Percentiles rank a stretch among this genome's conserved stretches.
Conservation (phyloP, 2,113 vertebrate genomes). For the Genyomyrus donnyi region DNA sequence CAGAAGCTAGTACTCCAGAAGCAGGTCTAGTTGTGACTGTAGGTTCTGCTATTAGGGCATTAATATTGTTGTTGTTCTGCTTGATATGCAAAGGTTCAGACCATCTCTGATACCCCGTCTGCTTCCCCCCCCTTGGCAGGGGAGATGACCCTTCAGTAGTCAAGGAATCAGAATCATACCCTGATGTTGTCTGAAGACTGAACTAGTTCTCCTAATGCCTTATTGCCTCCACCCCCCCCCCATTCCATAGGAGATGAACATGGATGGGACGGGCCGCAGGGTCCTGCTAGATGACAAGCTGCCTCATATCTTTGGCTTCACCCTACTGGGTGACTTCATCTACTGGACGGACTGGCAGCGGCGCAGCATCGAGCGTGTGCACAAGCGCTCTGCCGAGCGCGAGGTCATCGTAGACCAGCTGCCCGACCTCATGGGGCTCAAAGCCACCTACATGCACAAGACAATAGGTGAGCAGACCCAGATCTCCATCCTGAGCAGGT, state of each 20-base stretch:
- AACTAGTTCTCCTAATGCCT: background rate
- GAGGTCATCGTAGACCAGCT: conserved; percentile 91
- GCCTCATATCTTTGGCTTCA: conserved; percentile 94
- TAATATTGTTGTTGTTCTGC: background rate
- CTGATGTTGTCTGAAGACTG: background rate
- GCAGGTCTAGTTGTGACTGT: background rate
- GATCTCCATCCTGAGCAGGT: background rate
- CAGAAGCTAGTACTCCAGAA: background rate
- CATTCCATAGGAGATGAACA: conserved; percentile 75
- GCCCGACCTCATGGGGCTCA: conserved; percentile 93
- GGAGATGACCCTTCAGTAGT: background rate
- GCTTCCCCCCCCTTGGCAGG: background rate
- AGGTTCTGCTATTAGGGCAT: background rate
- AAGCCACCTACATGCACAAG: conserved; percentile 73
- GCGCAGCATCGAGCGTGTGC: conserved; percentile 86
- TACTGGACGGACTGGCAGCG: conserved; percentile 99
- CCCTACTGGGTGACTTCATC: conserved; percentile 79
- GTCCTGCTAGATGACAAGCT: conserved; percentile 89
- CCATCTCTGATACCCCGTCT: background rate
- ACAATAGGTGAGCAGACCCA: conserved; percentile 61
- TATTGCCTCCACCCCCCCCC: background rate
- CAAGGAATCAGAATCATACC: background rate
- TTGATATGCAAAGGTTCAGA: background rate
- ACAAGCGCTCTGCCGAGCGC: conserved; percentile 77
- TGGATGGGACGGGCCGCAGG: conserved; percentile 72